Evolutionary conservation across 2,113 vertebrate genomes (phyloP), one percentile per base, ranked within the genome.

Genomic region (Camelus dromedarius): DNA sequence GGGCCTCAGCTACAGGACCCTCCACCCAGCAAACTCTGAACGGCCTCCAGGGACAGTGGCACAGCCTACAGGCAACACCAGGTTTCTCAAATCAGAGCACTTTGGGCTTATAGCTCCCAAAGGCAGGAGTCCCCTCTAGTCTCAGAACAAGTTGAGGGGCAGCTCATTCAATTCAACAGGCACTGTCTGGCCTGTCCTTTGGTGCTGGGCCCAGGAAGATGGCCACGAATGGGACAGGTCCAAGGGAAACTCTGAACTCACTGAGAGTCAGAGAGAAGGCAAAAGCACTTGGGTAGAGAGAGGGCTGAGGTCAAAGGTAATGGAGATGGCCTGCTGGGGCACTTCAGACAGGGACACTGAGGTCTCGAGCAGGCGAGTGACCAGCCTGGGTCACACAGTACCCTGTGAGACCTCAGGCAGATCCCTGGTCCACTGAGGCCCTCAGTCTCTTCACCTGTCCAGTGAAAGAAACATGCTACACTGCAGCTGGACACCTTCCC

Each of bases 401-500:
- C 6, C 52, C n/a, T 18, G 22, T 0, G 38, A 42, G 58, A 14
- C 72, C 24, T 26, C 0, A 0, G 73, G 52, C 76, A 22, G 60
- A 70, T 3, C 42, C 12, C 30, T 16, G 50, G 70, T 3, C 73
- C 91, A 30, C 58, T 0, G 54, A 77, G 15, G 15, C 54, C 67
- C 18, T 62, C 8, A 0, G 64, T 35, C 20, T 50, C 64, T 20
- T 60, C 79, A 10, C 26, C 18, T 13, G 50, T 20, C 58, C 26
- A 1, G 1, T 0, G 62, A 13, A 52, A 50, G 64, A 42, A 42
- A 5, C 3, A 0, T 0, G 4, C 58, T 5, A 2, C 35, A 0
- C 58, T 1, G 8, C 1, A 6, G 50, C 52, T 14, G 1, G 1
- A 14, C 38, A 2, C 81, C 4, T 30, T 13, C 42, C 75, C 8